A percentile compares a stretch with the other conserved stretches of the same genome.
phyloP scores from a whole-genome alignment of 2,888 invertebrate genomes.

The Hyles lineata region DNA sequence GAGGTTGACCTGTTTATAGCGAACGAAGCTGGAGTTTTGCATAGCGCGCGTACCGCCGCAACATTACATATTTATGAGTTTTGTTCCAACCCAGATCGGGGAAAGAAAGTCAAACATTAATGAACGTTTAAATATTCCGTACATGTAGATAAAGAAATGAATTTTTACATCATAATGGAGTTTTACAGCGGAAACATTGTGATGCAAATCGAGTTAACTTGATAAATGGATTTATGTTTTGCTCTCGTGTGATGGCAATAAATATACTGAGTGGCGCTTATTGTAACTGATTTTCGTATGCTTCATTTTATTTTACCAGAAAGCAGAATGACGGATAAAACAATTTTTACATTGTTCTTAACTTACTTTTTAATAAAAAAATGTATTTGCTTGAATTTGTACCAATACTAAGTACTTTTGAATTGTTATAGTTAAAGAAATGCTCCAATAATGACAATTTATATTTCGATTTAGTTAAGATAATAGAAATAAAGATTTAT shows the following conservation, averaged over 20 bases:
- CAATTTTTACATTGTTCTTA: no score
- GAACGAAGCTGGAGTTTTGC: slow-evolving; percentile 66
- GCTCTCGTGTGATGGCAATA: slow-evolving; percentile 18
- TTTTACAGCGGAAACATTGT: slow-evolving; percentile 52
- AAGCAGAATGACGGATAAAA: background rate
- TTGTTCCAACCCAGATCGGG: slow-evolving; percentile 73
- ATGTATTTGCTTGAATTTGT: no score
- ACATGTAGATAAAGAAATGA: slow-evolving; percentile 79
- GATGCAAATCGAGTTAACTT: slow-evolving; percentile 67
- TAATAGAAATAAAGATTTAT: no score
- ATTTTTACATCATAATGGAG: slow-evolving; percentile 74
- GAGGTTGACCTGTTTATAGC: slow-evolving; percentile 72
- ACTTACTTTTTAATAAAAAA: no score
- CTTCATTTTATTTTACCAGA: background rate
- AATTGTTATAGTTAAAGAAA: no score
- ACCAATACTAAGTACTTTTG: no score
- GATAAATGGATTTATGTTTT: slow-evolving; percentile 32
- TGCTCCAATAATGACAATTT: no score
- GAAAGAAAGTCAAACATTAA: slow-evolving; percentile 82
- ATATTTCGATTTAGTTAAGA: no score
- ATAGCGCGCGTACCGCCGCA: slow-evolving; percentile 65
- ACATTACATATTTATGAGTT: slow-evolving; percentile 83
- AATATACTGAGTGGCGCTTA: slow-evolving; percentile 26
- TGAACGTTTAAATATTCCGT: slow-evolving; percentile 80
- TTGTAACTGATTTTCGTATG: background rate